phyloP scores from a whole-genome alignment of 2,888 invertebrate species.

The Melieria picta region DNA sequence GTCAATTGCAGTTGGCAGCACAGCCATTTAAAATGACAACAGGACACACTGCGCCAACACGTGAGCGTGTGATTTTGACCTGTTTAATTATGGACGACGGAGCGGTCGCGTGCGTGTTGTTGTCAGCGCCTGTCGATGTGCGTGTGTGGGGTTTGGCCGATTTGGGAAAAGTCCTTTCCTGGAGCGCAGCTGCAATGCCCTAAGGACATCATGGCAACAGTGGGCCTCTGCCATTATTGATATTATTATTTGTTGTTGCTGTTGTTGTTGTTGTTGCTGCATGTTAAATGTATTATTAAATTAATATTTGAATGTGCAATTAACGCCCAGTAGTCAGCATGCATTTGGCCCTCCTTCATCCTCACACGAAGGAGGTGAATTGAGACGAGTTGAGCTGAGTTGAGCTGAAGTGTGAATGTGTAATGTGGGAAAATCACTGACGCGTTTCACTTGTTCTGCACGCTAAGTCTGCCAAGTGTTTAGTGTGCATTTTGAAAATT shows the following conservation, averaged over 20 bases:
- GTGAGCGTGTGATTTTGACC: conserved; percentile 14
- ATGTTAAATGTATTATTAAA: conserved; percentile 31
- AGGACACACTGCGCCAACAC: background rate
- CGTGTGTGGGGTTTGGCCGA: no score
- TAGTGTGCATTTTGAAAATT: background rate
- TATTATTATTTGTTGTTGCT: background rate
- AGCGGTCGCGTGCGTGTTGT: conserved; percentile 11
- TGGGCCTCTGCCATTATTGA: background rate
- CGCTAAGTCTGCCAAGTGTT: background rate
- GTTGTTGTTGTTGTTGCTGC: conserved; percentile 1
- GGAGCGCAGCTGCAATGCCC: conserved; percentile 9
- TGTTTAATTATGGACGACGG: conserved; percentile 22
- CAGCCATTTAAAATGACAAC: conserved; percentile 11
- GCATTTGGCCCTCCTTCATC: background rate
- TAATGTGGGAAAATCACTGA: conserved; percentile 25
- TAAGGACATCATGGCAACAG: background rate
- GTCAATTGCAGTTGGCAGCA: background rate
- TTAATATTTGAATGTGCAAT: conserved; percentile 38
- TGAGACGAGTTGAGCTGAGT: background rate
- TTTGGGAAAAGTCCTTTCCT: background rate
- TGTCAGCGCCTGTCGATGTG: conserved; percentile 1
- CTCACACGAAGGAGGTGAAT: no score
- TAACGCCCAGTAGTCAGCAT: conserved; percentile 10
- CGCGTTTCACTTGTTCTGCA: conserved; percentile 7
- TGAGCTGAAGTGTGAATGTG: background rate